A percentile compares a stretch with the other conserved stretches of the same genome.
Conservation (phyloP, 2,888 invertebrate species). For the Diabrotica balteata region DNA sequence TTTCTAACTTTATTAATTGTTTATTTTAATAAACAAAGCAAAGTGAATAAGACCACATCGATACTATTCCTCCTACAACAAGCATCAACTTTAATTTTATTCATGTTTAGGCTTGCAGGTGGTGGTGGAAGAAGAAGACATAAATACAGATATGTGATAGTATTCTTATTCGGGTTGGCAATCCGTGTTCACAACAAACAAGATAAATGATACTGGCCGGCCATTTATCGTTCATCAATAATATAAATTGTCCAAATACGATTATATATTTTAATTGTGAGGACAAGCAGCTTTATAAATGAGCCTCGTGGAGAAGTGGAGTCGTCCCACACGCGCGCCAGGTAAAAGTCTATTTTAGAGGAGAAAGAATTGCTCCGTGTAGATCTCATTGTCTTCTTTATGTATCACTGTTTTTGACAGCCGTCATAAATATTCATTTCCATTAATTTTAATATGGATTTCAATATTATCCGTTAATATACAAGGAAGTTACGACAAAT, state of each 20-base stretch:
- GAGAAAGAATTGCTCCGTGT: constrained; percentile 33
- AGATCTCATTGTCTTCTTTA: constrained; percentile 38
- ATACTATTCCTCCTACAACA: not conserved
- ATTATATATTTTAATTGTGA: constrained; percentile 62
- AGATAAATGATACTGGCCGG: constrained; percentile 55
- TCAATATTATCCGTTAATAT: constrained; percentile 17
- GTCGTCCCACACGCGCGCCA: constrained; percentile 55
- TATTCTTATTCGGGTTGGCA: constrained; percentile 47
- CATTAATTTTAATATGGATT: constrained; percentile 20
- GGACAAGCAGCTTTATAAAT: constrained; percentile 61
- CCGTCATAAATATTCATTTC: constrained; percentile 42
- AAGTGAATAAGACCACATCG: too few species aligned
- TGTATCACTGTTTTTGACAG: constrained; percentile 23
- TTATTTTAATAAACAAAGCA: too few species aligned
- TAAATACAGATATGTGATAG: constrained; percentile 40
- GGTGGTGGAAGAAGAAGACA: constrained; percentile 36
- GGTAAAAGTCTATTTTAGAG: constrained; percentile 44
- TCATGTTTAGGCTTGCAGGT: constrained; percentile 38
- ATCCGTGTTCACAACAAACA: constrained; percentile 49
- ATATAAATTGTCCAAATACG: constrained; percentile 61
- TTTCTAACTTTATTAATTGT: too few species aligned
- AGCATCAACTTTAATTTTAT: constrained; percentile 20
- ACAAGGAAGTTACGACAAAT: constrained; percentile 18
- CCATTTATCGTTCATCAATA: constrained; percentile 60
- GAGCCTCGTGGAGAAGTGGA: constrained; percentile 51